Conservation (phyloP, 2,888 invertebrate species). For the Stictocephala bisonia region DNA sequence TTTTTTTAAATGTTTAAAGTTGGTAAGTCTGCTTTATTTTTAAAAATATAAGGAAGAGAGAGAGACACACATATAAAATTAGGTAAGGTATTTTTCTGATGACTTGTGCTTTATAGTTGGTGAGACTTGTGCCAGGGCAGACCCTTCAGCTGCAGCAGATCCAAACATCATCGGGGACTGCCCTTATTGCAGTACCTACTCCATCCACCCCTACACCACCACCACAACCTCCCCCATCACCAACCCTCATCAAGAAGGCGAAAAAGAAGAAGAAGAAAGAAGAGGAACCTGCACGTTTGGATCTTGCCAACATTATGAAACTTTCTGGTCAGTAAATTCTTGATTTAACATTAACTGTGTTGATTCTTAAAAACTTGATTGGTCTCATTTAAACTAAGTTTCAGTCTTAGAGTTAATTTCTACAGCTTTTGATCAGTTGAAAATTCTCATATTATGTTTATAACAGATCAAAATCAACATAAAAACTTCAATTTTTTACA, state of each 20-base stretch:
- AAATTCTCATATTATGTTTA: too few species aligned
- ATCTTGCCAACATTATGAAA: conserved; percentile 80
- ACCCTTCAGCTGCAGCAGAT: conserved; percentile 66
- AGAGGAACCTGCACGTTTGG: conserved; percentile 70
- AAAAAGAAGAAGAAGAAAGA: conserved; percentile 71
- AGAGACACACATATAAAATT: too few species aligned
- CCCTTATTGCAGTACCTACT: conserved; percentile 64
- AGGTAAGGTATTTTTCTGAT: too few species aligned
- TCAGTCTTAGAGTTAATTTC: too few species aligned
- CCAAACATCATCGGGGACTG: conserved; percentile 66
- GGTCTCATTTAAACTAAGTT: too few species aligned
- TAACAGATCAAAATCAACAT: too few species aligned
- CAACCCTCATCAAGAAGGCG: conserved; percentile 63
- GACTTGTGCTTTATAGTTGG: conserved; percentile 61
- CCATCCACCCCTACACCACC: conserved; percentile 50
- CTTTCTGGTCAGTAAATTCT: conserved; percentile 70
- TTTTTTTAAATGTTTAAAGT: too few species aligned
- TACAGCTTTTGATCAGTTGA: too few species aligned
- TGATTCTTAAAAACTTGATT: conserved; percentile 2
- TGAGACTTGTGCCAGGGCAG: conserved; percentile 62
- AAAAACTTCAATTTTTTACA: too few species aligned
- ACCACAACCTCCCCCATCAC: conserved; percentile 55
- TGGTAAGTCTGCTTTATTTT: too few species aligned
- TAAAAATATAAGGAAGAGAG: too few species aligned
- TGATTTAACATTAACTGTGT: not conserved